Base-by-base conservation (phyloP, 1,140 invertebrate species). In the Neoseiulus cucumeris region DNA sequence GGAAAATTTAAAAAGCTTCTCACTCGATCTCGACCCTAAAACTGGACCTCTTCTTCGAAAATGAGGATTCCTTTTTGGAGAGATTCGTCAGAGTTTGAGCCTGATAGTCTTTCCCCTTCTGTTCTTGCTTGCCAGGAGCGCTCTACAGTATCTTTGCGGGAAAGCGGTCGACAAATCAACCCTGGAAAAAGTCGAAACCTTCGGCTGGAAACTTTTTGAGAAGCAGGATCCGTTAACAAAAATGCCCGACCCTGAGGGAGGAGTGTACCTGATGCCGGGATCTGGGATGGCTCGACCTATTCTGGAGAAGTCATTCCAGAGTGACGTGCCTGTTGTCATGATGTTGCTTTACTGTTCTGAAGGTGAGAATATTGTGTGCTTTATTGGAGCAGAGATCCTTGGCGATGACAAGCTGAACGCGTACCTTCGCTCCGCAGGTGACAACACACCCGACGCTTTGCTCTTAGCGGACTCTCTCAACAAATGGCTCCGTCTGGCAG, bases 241-340 rank as follows among this genome's bases (percentile, higher is more conserved):
- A 59, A 14, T 25, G 17, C 51, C 51, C 51, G 14, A 14, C 12
- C 51, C 51, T 17, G 51, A 59, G 22, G 51, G 51, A 29, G 51
- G 51, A 25, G 51, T 59, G 22, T 59, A 29, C 22, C 22, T 59
- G 51, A 59, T 59, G 51, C 51, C 51, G 14, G 51, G 51, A 18
- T 25, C 51, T 25, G 51, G 51, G 14, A 59, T 59, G 51, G 51
- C 51, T 33, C 51, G 51, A 59, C 51, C 51, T 29, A 59, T 59
- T 33, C 33, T 25, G 22, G 51, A 59, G 14, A 59, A 59, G 33
- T 33, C 25, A 9, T 29, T 14, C 25, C 51, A 25, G 33, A 25
- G 25, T 33, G 33, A 59, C 51, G 51, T 59, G 51, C 51, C 51
- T 59, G 51, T 59, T 59, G 51, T 59, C 14, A 59, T 59, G 51